These are phyloP conservation scores for Anthrax anthrax DNA, from an alignment of 2,888 invertebrate species.

Conservation along the genomic window DNA sequence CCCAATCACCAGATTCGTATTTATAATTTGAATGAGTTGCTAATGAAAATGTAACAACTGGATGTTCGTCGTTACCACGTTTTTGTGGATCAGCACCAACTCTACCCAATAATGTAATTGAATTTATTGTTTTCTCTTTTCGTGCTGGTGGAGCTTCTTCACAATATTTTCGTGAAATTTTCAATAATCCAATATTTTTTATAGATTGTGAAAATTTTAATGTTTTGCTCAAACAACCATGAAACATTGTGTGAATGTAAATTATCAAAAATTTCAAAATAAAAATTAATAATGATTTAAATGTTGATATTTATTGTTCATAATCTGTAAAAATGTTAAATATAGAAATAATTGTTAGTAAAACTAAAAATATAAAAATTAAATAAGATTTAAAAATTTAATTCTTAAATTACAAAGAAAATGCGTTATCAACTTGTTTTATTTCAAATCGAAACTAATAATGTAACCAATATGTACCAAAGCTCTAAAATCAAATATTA, in stretches of 20 bases:
- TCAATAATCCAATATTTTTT: not conserved
- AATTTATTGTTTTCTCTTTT: conserved; percentile 54
- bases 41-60: conserved; percentile 75
- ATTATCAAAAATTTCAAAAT: too few species aligned
- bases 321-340: too few species aligned
- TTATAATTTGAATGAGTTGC: conserved; percentile 81
- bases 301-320: too few species aligned
- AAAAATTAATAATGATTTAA: too few species aligned
- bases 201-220: not conserved
- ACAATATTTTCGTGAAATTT: not conserved
- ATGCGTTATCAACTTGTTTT: too few species aligned
- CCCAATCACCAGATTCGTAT: conserved; percentile 59
- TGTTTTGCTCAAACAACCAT: not conserved
- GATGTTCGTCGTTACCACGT: conserved; percentile 66
- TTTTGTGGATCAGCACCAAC: conserved; percentile 81
- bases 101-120: conserved; percentile 70
- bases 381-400: too few species aligned
- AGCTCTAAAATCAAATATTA: too few species aligned
- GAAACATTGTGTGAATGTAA: not conserved
- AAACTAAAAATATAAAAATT: too few species aligned
- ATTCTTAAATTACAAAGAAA: too few species aligned
- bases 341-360: too few species aligned
- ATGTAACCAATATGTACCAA: too few species aligned
- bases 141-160: not conserved
- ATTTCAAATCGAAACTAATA: too few species aligned